Base-by-base conservation (phyloP, 2,888 invertebrate genomes). In the Chymomyza caudatula region DNA sequence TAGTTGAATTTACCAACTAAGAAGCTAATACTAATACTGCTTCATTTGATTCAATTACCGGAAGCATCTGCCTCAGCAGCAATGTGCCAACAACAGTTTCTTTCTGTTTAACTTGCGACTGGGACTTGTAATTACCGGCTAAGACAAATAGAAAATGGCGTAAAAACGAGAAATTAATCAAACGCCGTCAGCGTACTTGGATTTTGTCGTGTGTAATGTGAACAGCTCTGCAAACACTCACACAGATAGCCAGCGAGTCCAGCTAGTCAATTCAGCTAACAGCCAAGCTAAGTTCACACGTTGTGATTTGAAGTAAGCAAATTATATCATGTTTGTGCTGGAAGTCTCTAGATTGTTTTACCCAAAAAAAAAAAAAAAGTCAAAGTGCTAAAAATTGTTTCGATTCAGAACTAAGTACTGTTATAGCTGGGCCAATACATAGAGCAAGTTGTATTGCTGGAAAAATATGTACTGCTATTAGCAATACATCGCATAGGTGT, bases 61-160 rank as follows among this genome's bases (percentile, higher is more conserved):
- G 81, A 83, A 83, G 81, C 70, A 74, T 68, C 75, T 76, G 77
- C 71, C 23, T 62, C 70, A 73, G 61, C 60, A 65, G 56, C 67
- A 49, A 51, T 69, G 69, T 51, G 20, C 53, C 42, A 42, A 43
- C 53, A 49, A 19, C 56, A 58, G 42, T 25, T 42, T 17, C 23
- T 15, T 37, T 60, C 47, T 54, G 64, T 64, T 61, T 61, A 60
- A 49, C 54, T 53, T 54, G 54, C 42, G 65, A 42, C 65, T 69
- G 63, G 71, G 75, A 83, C 83, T 86, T 76, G 86, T 88, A 88
- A 88, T 88, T 88, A 87, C 86, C 82, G 77, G 64, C 84, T 77
- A 87, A 86, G 86, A 87, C 85, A 88, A 88, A 88, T 88, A 88
- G 78, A 78, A 87, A 87, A 87, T 88, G 86, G 79, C 78, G 83